Conservation (phyloP, 2,113 vertebrate species). For the Galeopterus variegatus region DNA sequence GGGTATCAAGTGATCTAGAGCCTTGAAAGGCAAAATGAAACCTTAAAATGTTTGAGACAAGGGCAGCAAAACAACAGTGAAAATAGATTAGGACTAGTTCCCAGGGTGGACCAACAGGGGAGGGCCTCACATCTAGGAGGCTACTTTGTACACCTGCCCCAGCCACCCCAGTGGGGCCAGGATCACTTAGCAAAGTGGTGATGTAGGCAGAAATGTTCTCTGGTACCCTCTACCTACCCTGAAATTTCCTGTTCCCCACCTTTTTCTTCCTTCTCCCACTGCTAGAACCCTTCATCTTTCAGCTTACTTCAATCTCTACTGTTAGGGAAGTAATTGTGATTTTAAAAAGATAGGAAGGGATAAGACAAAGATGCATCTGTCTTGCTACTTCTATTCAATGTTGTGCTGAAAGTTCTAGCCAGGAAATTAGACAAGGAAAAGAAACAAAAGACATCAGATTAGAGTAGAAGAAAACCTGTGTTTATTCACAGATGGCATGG, state of each 20-base stretch:
- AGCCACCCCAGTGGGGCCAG: neutral
- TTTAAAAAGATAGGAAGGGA: neutral
- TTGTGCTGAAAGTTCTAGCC: neutral
- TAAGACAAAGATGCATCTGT: neutral
- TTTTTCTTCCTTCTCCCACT: neutral
- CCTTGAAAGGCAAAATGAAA: neutral
- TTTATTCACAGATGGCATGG: neutral
- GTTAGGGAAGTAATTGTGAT: neutral
- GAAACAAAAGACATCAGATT: neutral
- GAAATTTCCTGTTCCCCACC: neutral
- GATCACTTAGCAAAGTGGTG: neutral
- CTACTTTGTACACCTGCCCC: neutral
- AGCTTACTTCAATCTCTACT: neutral
- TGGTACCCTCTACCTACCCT: neutral
- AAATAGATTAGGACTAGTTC: neutral
- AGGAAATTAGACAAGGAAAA: neutral
- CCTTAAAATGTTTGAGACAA: neutral
- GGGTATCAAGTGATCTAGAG: neutral
- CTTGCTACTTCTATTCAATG: neutral
- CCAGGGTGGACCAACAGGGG: neutral
- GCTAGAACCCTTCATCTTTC: neutral
- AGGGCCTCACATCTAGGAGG: neutral
- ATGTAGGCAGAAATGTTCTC: neutral
- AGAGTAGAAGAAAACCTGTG: neutral
- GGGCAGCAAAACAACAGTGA: neutral